phyloP scores from a whole-genome alignment of 1,140 invertebrate species.

The Drosophila carrolli region DNA sequence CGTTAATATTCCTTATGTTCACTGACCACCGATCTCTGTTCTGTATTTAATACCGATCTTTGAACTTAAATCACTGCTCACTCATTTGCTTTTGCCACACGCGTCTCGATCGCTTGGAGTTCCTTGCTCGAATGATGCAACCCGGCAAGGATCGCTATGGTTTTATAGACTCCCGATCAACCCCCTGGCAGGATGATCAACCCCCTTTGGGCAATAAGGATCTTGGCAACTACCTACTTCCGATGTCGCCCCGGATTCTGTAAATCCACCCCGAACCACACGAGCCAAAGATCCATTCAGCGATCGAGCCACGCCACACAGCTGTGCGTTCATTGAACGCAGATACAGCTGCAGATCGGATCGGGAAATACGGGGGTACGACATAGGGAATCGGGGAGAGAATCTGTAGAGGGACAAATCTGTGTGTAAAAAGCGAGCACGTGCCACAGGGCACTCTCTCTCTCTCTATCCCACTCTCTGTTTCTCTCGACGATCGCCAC shows the following conservation, averaged over 20 bases:
- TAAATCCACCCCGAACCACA: slow-evolving; percentile 73
- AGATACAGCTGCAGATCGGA: slow-evolving; percentile 59
- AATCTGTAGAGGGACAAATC: slow-evolving; percentile 51
- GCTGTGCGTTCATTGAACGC: slow-evolving; percentile 70
- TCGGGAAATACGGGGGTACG: slow-evolving; percentile 16
- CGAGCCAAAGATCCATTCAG: slow-evolving; percentile 60
- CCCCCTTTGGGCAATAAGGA: slow-evolving; percentile 57
- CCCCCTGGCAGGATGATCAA: slow-evolving; percentile 34
- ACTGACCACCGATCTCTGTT: slow-evolving; percentile 17
- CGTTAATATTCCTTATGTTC: background rate
- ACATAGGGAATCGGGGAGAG: background rate
- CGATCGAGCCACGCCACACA: slow-evolving; percentile 45
- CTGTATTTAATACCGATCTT: slow-evolving; percentile 14
- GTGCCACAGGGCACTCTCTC: slow-evolving; percentile 58
- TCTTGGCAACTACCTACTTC: slow-evolving; percentile 70
- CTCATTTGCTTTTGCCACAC: slow-evolving; percentile 32
- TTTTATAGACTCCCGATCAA: slow-evolving; percentile 74
- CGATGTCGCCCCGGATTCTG: slow-evolving; percentile 68
- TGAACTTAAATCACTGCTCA: slow-evolving; percentile 27
- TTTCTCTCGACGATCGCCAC: slow-evolving; percentile 56
- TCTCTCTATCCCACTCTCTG: slow-evolving; percentile 13
- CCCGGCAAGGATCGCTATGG: slow-evolving; percentile 67
- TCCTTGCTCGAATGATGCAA: slow-evolving; percentile 82
- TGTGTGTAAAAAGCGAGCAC: slow-evolving; percentile 73
- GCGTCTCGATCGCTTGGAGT: slow-evolving; percentile 69